A percentile compares a stretch with the other conserved stretches of the same genome.
phyloP scores from a whole-genome alignment of 2,888 invertebrate genomes.

The Diachrysia chrysitis region DNA sequence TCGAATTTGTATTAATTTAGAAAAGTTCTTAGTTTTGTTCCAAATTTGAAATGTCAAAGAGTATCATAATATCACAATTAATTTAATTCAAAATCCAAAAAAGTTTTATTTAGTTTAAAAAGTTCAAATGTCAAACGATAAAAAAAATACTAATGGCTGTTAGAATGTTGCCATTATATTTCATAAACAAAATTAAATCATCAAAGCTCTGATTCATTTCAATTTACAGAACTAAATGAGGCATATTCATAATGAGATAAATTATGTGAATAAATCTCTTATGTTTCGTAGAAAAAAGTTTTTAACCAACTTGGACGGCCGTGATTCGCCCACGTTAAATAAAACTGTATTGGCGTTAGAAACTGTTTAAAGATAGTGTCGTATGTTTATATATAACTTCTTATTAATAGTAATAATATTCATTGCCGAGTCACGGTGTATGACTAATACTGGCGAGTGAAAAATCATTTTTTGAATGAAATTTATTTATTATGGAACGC shows the following conservation, averaged over 20 bases:
- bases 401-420: slow-evolving; percentile 52
- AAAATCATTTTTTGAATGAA: neutral
- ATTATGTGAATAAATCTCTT: slow-evolving; percentile 24
- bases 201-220: slow-evolving; percentile 20
- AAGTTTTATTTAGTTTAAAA: neutral
- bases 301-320: slow-evolving; percentile 22
- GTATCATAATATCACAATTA: neutral
- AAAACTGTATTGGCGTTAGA: slow-evolving; percentile 48
- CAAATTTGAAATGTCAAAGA: neutral
- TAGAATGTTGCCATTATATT: neutral
- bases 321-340: slow-evolving; percentile 50
- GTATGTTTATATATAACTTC: slow-evolving; percentile 48
- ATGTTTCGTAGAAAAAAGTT: slow-evolving; percentile 31
- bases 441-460: slow-evolving; percentile 22
- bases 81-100: neutral
- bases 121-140: neutral
- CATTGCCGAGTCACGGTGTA: slow-evolving; percentile 39
- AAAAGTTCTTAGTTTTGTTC: neutral
- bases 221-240: slow-evolving; percentile 32
- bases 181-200: slow-evolving; percentile 17
- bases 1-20: too few relatives aligned
- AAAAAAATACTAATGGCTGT: neutral
- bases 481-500: neutral
- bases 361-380: slow-evolving; percentile 44
- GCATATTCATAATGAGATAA: slow-evolving; percentile 15